Evolutionary conservation across 2,797 vertebrate species (phyloP).

Genomic region (Karalla daura): DNA sequence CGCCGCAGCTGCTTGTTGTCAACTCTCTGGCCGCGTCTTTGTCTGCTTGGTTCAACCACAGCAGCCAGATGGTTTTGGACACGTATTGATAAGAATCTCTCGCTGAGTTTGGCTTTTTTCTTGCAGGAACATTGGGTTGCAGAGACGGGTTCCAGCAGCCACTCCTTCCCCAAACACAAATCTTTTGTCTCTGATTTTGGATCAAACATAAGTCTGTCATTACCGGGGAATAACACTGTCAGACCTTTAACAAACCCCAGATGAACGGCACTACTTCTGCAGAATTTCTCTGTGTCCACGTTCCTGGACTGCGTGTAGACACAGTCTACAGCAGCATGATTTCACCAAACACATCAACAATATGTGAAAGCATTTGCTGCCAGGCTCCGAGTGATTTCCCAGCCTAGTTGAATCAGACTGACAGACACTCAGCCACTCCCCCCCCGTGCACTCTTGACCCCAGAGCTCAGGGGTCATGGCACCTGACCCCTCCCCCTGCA

Average conservation of each 20-base stretch:
- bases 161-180: neutral
- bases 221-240: neutral
- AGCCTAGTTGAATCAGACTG: constrained; percentile 16
- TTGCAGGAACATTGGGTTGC: too few species aligned
- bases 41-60: neutral
- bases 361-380: neutral
- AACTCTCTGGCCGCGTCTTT: too few species aligned
- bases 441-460: neutral
- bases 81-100: neutral
- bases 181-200: constrained; percentile 4
- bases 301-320: neutral
- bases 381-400: neutral
- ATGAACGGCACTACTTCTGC: constrained; percentile 3
- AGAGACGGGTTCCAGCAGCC: neutral
- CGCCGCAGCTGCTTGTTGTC: neutral
- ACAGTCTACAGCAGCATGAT: neutral
- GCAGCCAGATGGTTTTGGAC: neutral
- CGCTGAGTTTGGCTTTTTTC: neutral
- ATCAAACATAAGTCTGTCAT: constrained; percentile 31
- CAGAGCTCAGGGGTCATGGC: constrained; percentile 32
- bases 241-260: constrained; percentile 14
- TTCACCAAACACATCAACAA: neutral
- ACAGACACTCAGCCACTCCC: neutral
- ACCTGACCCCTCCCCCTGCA: constrained; percentile 48
- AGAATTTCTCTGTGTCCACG: neutral